Evolutionary conservation across 2,888 invertebrate genomes (phyloP), one percentile per base, ranked within the genome.

Genomic region (Mythimna vitellina): DNA sequence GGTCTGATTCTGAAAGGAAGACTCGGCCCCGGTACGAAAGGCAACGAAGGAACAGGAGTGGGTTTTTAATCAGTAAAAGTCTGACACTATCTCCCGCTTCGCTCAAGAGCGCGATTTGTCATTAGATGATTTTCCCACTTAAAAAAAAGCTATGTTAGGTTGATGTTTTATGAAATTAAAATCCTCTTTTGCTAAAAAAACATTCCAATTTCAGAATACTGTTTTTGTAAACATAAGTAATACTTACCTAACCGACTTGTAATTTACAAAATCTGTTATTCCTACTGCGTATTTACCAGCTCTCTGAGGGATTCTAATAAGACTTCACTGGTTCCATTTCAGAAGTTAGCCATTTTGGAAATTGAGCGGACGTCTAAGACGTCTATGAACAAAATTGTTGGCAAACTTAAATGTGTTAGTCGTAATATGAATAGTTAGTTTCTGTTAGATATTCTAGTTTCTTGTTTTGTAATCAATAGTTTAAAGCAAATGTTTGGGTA

Each of bases 401-500:
- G 32, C 57, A 61, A 78, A 72, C 69, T 75, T 78, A 65, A 25
- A 78, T 75, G 51, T 58, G 54, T 29, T 62, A 64, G 68, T 65
- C 62, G 9, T 74, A 60, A 67, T 65, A 62, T 65, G 35, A 74
- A 72, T 70, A 72, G 64, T 81, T 62, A 49, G 51, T 63, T 67
- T 70, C 38, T 61, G 32, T 53, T 32, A 46, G 12, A 57, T 53
- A 35, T 51, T 70, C 62, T 42, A 49, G 67, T 80, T 72, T 73
- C 75, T 65, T 38, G 68, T 22, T 38, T 49, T 57, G 25, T 51
- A 57, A 12, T 35, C 56, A 53, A 66, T 67, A 54, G 56, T 72
- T 54, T 22, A 7, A n/a, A 56, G 12, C 6, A 46, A 74, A 64
- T 64, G 17, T 46, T 62, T 56, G 29, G 14, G 29, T 14, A 35